A percentile compares a stretch with the other conserved stretches of the same genome.
Evolutionary conservation across 2,113 vertebrate species (phyloP).

Genomic region (Merops nubicus): DNA sequence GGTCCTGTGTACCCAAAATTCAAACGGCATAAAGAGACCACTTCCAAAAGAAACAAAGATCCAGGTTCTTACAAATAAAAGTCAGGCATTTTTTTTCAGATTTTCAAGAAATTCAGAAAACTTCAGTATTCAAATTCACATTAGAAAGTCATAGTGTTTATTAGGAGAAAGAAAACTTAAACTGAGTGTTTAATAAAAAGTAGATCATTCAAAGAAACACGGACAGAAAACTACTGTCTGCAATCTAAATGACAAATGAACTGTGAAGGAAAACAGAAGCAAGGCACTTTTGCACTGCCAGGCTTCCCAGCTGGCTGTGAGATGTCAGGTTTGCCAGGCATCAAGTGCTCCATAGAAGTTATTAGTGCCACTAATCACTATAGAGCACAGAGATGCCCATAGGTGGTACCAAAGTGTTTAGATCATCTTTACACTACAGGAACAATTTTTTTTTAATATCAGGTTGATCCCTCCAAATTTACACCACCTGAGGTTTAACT

Average conservation of each 20-base stretch:
- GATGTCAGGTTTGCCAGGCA: neutral
- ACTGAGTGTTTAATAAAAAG: neutral
- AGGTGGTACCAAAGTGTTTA: neutral
- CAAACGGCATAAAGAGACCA: neutral
- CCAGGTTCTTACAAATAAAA: neutral
- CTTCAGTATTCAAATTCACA: neutral
- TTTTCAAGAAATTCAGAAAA: neutral
- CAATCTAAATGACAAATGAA: neutral
- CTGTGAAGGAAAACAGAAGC: neutral
- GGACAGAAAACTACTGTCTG: neutral
- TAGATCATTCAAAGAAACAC: neutral
- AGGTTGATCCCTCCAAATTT: neutral
- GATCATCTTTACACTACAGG: neutral
- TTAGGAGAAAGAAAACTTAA: neutral
- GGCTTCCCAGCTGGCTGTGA: neutral
- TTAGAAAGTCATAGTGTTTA: neutral
- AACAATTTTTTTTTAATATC: neutral
- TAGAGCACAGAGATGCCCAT: neutral
- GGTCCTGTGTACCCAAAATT: neutral
- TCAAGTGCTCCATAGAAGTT: neutral
- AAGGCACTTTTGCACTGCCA: neutral
- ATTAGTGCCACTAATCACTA: neutral
- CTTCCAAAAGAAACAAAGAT: neutral
- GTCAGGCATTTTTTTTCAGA: neutral
- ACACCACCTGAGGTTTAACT: neutral